Evolutionary conservation across 1,140 invertebrate genomes (phyloP).

Genomic region (Colletes latitarsis): DNA sequence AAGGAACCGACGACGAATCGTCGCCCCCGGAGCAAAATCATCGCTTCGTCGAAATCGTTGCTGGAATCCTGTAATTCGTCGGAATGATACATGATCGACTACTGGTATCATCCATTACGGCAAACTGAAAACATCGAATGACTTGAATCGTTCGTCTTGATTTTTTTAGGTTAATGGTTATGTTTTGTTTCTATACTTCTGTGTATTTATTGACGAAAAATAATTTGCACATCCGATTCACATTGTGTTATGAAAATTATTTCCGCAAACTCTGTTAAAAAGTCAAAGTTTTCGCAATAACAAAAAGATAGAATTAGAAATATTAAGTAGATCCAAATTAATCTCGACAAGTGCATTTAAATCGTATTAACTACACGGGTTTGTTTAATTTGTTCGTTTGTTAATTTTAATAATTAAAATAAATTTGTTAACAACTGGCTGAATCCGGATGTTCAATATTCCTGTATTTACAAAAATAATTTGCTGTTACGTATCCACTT

Average conservation of each 20-base stretch:
- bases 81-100: slow-evolving; percentile 13
- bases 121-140: not conserved
- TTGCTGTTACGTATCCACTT: not conserved
- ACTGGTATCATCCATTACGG: not conserved
- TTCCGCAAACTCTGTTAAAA: no score
- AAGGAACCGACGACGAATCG: slow-evolving; percentile 9
- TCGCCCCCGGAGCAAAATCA: not conserved
- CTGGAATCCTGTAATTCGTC: slow-evolving; percentile 18
- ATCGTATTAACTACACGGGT: no score
- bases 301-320: no score
- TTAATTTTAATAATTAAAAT: no score
- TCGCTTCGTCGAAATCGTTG: slow-evolving; percentile 4
- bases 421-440: not conserved
- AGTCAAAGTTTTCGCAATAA: no score
- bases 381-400: no score
- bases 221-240: not conserved
- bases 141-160: not conserved
- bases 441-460: no score
- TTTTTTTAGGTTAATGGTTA: not conserved
- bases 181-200: not conserved
- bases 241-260: not conserved
- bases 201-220: not conserved
- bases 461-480: no score
- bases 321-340: no score
- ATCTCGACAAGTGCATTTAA: no score